phyloP scores from a whole-genome alignment of 2,888 invertebrate species.

The Tinea trinotella region DNA sequence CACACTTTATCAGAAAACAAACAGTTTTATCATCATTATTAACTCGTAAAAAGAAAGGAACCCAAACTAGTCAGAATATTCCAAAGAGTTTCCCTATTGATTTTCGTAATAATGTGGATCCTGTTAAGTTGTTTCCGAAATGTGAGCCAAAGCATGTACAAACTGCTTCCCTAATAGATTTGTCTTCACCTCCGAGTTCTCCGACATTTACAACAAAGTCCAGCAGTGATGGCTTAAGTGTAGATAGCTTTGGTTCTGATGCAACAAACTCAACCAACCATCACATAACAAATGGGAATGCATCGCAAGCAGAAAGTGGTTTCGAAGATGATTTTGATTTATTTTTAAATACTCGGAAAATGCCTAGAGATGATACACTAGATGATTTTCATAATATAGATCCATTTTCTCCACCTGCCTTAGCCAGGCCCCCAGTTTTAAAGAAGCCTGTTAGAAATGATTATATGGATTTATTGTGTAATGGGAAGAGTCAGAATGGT shows the following conservation, averaged over 20 bases:
- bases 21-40: conserved; percentile 57
- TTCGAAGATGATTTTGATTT: conserved; percentile 89
- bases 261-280: conserved; percentile 72
- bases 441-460: conserved; percentile 73
- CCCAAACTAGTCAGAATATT: conserved; percentile 17
- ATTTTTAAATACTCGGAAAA: conserved; percentile 65
- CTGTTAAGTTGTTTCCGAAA: conserved; percentile 56
- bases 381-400: conserved; percentile 70
- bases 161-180: conserved; percentile 76
- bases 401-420: conserved; percentile 66
- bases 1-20: conserved; percentile 65
- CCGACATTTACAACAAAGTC: conserved; percentile 82
- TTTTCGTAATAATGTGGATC: conserved; percentile 42
- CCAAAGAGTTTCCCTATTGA: conserved; percentile 34
- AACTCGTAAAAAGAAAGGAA: conserved; percentile 49
- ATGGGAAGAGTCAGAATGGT: conserved; percentile 36
- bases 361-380: conserved; percentile 49
- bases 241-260: conserved; percentile 83
- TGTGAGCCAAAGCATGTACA: conserved; percentile 60
- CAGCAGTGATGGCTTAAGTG: conserved; percentile 81
- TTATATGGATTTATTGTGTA: conserved; percentile 75
- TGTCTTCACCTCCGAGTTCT: conserved; percentile 81
- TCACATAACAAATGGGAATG: conserved; percentile 73
- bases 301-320: conserved; percentile 82
- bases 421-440: conserved; percentile 44